Evolutionary conservation across 2,113 vertebrate genomes (phyloP).

Genomic region (Benitochromis conjunctus): DNA sequence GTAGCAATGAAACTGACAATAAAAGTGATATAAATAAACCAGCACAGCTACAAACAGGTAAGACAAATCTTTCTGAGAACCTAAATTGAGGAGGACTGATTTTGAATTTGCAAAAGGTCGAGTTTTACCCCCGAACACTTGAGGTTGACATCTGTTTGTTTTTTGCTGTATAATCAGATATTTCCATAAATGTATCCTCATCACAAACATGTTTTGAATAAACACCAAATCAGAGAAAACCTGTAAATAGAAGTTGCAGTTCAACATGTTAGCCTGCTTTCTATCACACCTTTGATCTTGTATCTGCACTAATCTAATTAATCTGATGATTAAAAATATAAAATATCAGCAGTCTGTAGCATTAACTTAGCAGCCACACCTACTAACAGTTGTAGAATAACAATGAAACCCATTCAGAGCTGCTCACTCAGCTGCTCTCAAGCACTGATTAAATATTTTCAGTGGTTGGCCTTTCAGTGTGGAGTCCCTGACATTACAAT

Average conservation of each 20-base stretch:
- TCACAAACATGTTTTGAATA: background rate
- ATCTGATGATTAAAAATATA: background rate
- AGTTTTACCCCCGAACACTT: background rate
- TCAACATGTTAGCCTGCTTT: background rate
- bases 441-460: too few species aligned
- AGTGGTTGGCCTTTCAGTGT: background rate
- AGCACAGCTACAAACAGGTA: background rate
- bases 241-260: background rate
- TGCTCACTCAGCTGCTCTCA: background rate
- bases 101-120: background rate
- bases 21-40: background rate
- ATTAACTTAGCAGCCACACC: background rate
- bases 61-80: background rate
- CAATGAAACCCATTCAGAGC: background rate
- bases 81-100: too few species aligned
- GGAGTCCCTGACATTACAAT: background rate
- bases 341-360: rapidly evolving
- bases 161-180: background rate
- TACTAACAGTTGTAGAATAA: background rate
- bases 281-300: background rate
- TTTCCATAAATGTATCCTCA: background rate
- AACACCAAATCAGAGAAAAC: background rate
- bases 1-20: rapidly evolving
- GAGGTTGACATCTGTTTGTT: background rate
- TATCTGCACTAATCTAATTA: background rate